Percentiles rank a stretch among this genome's conserved stretches.
Conservation (phyloP, 1,140 invertebrate genomes). For the Scaptomyza graminum region DNA sequence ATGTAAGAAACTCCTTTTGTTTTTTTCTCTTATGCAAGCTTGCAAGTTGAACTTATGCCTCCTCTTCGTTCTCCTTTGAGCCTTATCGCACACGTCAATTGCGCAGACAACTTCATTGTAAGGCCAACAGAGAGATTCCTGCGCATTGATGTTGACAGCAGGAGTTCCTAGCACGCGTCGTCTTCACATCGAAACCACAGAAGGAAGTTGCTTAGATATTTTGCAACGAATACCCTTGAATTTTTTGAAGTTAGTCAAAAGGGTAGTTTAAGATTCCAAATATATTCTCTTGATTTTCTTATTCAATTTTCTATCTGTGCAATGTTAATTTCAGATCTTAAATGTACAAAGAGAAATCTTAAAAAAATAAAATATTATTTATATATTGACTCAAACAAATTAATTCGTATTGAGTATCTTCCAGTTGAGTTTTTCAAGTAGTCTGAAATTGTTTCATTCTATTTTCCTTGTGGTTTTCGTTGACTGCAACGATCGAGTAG, state of each 20-base stretch:
- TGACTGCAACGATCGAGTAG: constrained; percentile 1
- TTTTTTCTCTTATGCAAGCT: constrained; percentile 22
- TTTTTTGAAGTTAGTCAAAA: no score
- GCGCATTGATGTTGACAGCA: constrained; percentile 77
- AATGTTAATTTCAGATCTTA: no score
- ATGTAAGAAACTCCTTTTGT: constrained; percentile 60
- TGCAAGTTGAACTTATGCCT: constrained; percentile 53
- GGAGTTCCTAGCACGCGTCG: constrained; percentile 74
- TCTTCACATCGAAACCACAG: constrained; percentile 32
- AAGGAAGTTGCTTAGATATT: constrained; percentile 32
- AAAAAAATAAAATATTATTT: no score
- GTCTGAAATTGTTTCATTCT: neutral
- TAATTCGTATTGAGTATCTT: no score
- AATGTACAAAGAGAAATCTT: no score
- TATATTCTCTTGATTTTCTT: no score
- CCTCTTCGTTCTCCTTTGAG: constrained; percentile 1
- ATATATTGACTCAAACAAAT: no score
- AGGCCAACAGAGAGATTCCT: constrained; percentile 59
- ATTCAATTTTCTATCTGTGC: no score
- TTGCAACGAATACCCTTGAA: no score
- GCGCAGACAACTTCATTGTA: constrained; percentile 80
- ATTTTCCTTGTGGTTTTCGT: constrained; percentile 9
- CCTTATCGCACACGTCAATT: constrained; percentile 75
- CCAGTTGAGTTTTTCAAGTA: no score
- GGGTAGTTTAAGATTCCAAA: no score